Evolutionary conservation across 2,888 invertebrate genomes (phyloP).

Genomic region (Nasonovia ribisnigri): DNA sequence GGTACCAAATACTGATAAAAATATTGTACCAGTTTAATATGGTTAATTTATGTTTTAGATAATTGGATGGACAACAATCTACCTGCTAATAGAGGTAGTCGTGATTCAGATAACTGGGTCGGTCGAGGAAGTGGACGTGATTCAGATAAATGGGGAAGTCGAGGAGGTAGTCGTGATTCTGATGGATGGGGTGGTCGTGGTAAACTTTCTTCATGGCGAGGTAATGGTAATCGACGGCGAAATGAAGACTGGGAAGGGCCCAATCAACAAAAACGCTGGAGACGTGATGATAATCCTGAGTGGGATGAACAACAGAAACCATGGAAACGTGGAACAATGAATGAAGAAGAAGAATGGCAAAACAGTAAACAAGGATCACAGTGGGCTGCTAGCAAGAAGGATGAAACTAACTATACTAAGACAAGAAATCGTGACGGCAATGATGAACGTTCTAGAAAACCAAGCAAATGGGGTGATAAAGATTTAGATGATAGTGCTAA

Average conservation of each 20-base stretch:
- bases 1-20: conserved; percentile 13
- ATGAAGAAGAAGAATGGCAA: conserved; percentile 48
- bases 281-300: conserved; percentile 61
- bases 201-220: conserved; percentile 46
- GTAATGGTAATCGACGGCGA: conserved; percentile 38
- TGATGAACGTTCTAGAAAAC: conserved; percentile 58
- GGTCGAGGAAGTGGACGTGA: conserved; percentile 42
- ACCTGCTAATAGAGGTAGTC: conserved; percentile 33
- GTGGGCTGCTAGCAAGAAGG: conserved; percentile 37
- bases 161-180: conserved; percentile 47
- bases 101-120: conserved; percentile 53
- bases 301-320: conserved; percentile 57
- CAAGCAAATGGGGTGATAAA: conserved; percentile 58
- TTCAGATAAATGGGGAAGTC: conserved; percentile 53
- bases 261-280: conserved; percentile 60
- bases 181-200: conserved; percentile 54
- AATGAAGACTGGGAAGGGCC: conserved; percentile 58
- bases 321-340: conserved; percentile 53
- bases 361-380: conserved; percentile 27
- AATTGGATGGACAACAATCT: conserved; percentile 56
- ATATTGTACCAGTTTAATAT: not conserved
- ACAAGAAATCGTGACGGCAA: conserved; percentile 48
- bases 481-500: conserved; percentile 34
- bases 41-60: conserved; percentile 37
- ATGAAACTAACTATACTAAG: conserved; percentile 39